Conservation (phyloP, 1,140 invertebrate genomes). For the Oedothorax gibbosus region DNA sequence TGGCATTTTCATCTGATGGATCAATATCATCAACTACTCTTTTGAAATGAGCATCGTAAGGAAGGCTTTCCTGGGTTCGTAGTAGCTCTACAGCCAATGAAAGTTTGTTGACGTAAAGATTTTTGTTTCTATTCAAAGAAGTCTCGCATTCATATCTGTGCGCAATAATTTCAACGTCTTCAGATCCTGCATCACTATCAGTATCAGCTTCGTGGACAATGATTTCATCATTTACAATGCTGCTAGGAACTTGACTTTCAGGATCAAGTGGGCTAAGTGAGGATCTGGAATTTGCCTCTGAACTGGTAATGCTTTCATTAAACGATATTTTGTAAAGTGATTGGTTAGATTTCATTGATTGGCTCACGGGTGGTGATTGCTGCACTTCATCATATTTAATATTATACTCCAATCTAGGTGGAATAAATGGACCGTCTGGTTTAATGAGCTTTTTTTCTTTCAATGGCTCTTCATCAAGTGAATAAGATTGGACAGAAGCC, state of each 20-base stretch:
- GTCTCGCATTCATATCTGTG: slow-evolving; percentile 60
- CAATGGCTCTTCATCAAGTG: neutral
- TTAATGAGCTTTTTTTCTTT: neutral
- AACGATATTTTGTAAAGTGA: slow-evolving; percentile 58
- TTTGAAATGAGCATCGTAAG: slow-evolving; percentile 63
- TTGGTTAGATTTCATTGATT: slow-evolving; percentile 35
- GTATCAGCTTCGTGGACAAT: slow-evolving; percentile 61
- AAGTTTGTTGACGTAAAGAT: slow-evolving; percentile 61
- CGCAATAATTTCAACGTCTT: slow-evolving; percentile 62
- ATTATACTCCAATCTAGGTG: slow-evolving; percentile 21
- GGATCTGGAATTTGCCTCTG: slow-evolving; percentile 6
- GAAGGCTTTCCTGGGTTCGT: slow-evolving; percentile 59
- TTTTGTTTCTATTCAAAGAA: slow-evolving; percentile 22
- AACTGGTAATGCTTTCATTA: slow-evolving; percentile 53
- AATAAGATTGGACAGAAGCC: neutral
- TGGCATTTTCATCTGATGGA: neutral
- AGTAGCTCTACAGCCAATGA: slow-evolving; percentile 62
- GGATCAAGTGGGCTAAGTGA: slow-evolving; percentile 35
- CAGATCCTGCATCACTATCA: slow-evolving; percentile 61
- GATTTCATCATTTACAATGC: slow-evolving; percentile 54
- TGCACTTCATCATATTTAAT: slow-evolving; percentile 20
- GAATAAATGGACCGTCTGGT: slow-evolving; percentile 7
- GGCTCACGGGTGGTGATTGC: neutral
- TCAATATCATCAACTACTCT: slow-evolving; percentile 34
- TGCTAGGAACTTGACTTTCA: slow-evolving; percentile 24